phyloP scores from a whole-genome alignment of 2,888 invertebrate species.

The Cataglyphis altisquamis region DNA sequence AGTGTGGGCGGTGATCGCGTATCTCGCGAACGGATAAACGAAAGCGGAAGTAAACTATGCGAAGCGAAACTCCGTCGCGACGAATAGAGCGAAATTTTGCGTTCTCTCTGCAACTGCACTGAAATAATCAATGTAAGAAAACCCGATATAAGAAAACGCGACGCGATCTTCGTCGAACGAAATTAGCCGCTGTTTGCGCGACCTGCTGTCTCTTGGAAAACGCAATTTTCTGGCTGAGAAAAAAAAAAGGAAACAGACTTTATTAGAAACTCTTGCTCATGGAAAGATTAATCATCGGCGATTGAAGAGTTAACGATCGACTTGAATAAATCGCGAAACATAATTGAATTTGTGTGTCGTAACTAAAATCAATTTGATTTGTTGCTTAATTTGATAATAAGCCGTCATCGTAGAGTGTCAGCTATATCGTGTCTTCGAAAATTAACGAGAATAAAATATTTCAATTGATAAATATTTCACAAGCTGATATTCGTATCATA shows the following conservation, averaged over 20 bases:
- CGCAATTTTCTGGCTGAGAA: not conserved
- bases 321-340: not conserved
- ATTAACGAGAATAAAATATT: not conserved
- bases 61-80: slow-evolving; percentile 3
- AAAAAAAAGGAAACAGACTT: not conserved
- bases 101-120: not conserved
- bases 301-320: not conserved
- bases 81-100: not conserved
- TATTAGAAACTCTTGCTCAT: not conserved
- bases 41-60: slow-evolving; percentile 2
- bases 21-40: slow-evolving; percentile 1
- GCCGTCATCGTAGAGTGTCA: not conserved
- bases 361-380: slow-evolving; percentile 27
- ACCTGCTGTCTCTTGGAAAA: not conserved
- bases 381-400: slow-evolving; percentile 16
- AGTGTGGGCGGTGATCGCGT: not conserved
- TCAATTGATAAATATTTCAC: not conserved
- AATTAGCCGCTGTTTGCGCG: slow-evolving; percentile 8
- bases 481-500: not conserved
- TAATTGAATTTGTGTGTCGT: not conserved
- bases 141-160: not conserved
- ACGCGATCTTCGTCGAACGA: not conserved
- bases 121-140: not conserved
- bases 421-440: not conserved
- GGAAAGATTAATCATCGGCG: not conserved